Conservation (phyloP, 2,797 vertebrate genomes). For the Squalus acanthias region DNA sequence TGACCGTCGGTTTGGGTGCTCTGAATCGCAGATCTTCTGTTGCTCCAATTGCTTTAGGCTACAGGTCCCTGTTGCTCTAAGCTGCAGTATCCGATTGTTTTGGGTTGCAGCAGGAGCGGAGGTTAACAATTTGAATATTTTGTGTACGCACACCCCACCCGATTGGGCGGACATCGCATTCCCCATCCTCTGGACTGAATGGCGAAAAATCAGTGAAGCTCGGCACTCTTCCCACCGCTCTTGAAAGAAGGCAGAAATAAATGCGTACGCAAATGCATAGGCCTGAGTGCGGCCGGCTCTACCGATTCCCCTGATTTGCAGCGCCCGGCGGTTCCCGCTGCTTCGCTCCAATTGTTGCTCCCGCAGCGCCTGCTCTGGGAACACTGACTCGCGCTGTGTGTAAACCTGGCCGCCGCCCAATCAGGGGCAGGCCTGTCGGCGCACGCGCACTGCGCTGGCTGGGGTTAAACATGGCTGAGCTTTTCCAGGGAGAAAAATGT, state of each 20-base stretch:
- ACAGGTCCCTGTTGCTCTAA: not conserved
- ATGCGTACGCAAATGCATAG: constrained; percentile 47
- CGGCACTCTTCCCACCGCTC: not conserved
- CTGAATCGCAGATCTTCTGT: not conserved
- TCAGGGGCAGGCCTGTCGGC: constrained; percentile 48
- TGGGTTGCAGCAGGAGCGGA: not conserved
- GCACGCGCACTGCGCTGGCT: constrained; percentile 78
- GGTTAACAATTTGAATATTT: not conserved
- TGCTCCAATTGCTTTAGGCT: not conserved
- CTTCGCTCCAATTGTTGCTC: not conserved
- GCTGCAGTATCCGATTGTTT: not conserved
- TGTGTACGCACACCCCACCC: too few relatives aligned
- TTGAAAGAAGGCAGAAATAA: not conserved
- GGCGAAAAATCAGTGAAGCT: not conserved
- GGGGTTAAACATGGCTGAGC: constrained; percentile 93
- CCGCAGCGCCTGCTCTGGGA: accelerated
- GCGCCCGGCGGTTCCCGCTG: constrained; percentile 20
- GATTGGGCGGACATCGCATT: not conserved
- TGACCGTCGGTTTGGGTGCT: not conserved
- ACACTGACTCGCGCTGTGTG: not conserved
- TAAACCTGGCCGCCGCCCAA: constrained; percentile 61
- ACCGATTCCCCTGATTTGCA: constrained; percentile 43
- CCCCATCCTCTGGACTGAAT: not conserved
- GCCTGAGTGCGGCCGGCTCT: constrained; percentile 45
- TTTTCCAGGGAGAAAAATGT: constrained; percentile 82